Percentiles rank a stretch among this genome's conserved stretches.
Conservation (phyloP, 1,140 invertebrate genomes). For the Pogonomyrmex barbatus region DNA sequence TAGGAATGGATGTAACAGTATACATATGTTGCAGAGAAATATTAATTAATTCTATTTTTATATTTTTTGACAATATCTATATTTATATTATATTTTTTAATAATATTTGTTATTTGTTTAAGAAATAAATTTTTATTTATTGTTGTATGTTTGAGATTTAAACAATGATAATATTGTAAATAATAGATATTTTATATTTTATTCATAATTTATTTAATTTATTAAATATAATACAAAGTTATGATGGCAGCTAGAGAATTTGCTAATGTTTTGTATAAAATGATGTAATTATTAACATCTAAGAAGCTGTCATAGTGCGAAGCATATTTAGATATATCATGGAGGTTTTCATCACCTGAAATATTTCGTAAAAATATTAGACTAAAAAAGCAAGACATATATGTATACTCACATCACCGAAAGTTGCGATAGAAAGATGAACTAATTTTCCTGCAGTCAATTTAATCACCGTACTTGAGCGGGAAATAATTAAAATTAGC, state of each 20-base stretch:
- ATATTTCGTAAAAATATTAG: neutral
- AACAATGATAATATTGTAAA: neutral
- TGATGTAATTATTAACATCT: neutral
- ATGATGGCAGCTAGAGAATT: conserved; percentile 18
- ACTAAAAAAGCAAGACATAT: neutral
- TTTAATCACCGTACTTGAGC: conserved; percentile 62
- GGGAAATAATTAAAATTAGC: conserved; percentile 71
- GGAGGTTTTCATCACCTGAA: conserved; percentile 73
- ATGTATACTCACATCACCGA: conserved; percentile 68
- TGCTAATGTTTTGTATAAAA: conserved; percentile 22
- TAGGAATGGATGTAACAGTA: too few species aligned
- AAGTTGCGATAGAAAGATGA: conserved; percentile 68
- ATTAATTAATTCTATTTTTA: neutral
- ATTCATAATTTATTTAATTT: conserved; percentile 11
- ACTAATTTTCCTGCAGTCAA: conserved; percentile 73
- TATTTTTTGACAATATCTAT: neutral
- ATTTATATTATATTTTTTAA: neutral
- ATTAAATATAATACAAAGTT: neutral
- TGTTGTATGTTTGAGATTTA: neutral
- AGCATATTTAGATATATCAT: conserved; percentile 69
- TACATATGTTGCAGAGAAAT: too few species aligned
- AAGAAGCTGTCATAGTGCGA: conserved; percentile 34
- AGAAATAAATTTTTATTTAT: neutral
- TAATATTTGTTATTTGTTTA: neutral
- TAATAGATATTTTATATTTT: neutral